These are phyloP conservation scores for Littorina saxatilis DNA, from an alignment of 1,140 invertebrate species.

Conservation along the genomic window DNA sequence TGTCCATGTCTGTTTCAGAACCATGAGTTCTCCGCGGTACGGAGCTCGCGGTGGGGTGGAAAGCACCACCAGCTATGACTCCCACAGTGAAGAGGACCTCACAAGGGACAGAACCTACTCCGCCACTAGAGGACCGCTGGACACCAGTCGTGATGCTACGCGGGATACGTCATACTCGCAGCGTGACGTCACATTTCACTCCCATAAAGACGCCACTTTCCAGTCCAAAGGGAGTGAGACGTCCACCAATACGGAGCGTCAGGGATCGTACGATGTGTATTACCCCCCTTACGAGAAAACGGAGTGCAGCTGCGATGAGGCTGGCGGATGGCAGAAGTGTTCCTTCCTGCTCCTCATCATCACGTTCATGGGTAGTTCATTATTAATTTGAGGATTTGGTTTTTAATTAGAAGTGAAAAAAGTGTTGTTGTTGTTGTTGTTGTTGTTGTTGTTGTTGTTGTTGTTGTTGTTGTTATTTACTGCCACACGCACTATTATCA, in stretches of 20 bases:
- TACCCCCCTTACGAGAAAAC: conserved; percentile 4
- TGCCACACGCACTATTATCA: too few relatives aligned
- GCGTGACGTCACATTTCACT: not conserved
- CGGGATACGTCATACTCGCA: not conserved
- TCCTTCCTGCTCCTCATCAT: conserved; percentile 19
- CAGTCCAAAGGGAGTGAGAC: not conserved
- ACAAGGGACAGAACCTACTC: not conserved
- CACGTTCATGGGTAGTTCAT: conserved; percentile 14
- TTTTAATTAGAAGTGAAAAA: too few relatives aligned
- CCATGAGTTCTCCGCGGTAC: not conserved
- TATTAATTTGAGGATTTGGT: too few relatives aligned
- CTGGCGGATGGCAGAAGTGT: conserved; percentile 32
- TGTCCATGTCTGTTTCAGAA: conserved; percentile 3
- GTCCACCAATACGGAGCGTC: not conserved
- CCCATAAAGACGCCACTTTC: not conserved
- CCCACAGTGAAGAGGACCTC: conserved; percentile 7
- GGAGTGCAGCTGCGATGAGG: conserved; percentile 28
- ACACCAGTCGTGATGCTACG: too few relatives aligned
- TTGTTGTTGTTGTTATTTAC: not conserved
- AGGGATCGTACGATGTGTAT: conserved; percentile 1
- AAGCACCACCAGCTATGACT: conserved; percentile 17
- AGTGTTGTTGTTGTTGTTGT: not conserved
- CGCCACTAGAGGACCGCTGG: too few relatives aligned
- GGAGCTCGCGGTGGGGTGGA: not conserved
- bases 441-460: not conserved